Evolutionary conservation across 2,797 vertebrate genomes (phyloP), one percentile per base, ranked within the genome.

Genomic region (Anabas testudineus): DNA sequence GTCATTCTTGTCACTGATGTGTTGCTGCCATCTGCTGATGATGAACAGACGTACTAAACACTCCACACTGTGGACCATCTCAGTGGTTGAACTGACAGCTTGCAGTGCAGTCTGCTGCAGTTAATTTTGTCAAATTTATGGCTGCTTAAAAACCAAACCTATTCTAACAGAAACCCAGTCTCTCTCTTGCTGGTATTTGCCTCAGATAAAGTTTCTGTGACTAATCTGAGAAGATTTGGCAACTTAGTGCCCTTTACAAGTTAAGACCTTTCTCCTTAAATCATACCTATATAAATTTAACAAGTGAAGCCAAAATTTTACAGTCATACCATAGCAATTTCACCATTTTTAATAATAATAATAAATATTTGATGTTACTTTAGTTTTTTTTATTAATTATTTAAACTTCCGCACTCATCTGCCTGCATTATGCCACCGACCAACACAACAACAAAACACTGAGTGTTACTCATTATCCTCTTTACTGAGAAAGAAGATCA

Each of bases 21-120:
- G 37, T 8, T 70, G 78, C 26, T 69, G 77, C 71, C 69, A 71
- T 76, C 69, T 76, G 66, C 13, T 77, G 77, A 56, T 64, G 21
- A 54, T 39, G 13, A 43, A 39, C 4, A 39, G 37, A 67, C 30
- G n/a, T 18, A 59, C 32, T 60, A 8, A 5, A 15, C 16, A 14
- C 37, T 39, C 3, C 37, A 51, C 10, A 21, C 42, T 30, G 32
- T 53, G 19, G 51, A 55, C 9, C 9, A 71, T 46, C 28, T 28
- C 24, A 34, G 10, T 32, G 49, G 24, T 4, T 70, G 26, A 65
- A 47, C 42, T 45, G 18, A 13, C 49, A 22, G 19, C 30, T 15
- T 45, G 0, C 10, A 16, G 49, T n/a, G 58, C 10, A 22, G 8
- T 42, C 41, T 42, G 41, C 10, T 32, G 30, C 43, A n/a, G 14